Conservation (phyloP, 1,140 invertebrate species). For the Drosophila bifasciata region DNA sequence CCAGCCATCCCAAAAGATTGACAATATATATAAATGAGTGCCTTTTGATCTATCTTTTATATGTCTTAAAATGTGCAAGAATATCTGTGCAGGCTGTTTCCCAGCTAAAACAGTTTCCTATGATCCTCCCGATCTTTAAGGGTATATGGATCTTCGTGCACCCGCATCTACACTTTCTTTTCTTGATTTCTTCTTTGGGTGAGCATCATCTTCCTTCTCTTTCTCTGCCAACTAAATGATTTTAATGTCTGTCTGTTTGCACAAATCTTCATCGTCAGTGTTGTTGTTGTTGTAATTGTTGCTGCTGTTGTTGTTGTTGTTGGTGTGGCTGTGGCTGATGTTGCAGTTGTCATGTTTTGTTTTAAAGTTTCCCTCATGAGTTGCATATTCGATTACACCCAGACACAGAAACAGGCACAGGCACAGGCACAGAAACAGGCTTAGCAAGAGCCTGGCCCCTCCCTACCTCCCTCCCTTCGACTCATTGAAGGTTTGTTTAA, state of each 20-base stretch:
- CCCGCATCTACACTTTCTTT: background rate
- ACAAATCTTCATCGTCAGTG: slow-evolving; percentile 53
- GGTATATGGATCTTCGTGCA: no score
- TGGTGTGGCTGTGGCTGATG: slow-evolving; percentile 3
- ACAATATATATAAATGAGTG: no score
- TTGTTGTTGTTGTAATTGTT: slow-evolving; percentile 3
- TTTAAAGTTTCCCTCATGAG: slow-evolving; percentile 51
- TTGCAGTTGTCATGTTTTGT: slow-evolving; percentile 45
- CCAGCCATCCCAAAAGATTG: no score
- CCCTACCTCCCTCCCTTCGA: no score
- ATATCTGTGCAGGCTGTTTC: no score
- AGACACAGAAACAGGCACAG: slow-evolving; percentile 25
- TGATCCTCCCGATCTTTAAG: no score
- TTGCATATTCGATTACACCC: slow-evolving; percentile 52
- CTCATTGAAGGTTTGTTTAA: slow-evolving; percentile 54
- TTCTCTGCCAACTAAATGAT: slow-evolving; percentile 27
- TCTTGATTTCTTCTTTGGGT: background rate
- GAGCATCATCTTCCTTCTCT: slow-evolving; percentile 10
- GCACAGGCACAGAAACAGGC: background rate
- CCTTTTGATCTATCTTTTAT: no score
- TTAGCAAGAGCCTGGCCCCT: background rate
- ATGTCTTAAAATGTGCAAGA: no score
- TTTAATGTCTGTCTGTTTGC: slow-evolving; percentile 51
- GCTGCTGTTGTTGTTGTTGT: background rate
- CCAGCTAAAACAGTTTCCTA: no score